Percentiles rank a stretch among this genome's conserved stretches.
phyloP scores from a whole-genome alignment of 2,888 invertebrate species.

The Acanthoscelides obtectus region DNA sequence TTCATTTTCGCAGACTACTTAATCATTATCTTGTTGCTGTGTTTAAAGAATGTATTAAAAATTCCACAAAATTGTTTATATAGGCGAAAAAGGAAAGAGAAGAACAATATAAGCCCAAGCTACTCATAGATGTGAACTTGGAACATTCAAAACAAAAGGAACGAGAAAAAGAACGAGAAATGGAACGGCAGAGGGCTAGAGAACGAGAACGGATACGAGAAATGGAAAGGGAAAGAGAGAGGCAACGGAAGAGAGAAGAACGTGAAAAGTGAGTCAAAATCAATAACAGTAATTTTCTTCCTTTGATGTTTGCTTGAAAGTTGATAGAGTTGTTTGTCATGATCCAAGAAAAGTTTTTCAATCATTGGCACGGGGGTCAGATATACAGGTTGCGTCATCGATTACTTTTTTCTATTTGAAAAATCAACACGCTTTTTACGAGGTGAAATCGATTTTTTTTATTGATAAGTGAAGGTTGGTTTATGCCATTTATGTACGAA shows the following conservation, averaged over 20 bases:
- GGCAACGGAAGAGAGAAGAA: conserved; percentile 44
- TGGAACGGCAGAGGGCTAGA: conserved; percentile 51
- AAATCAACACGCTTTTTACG: too few species aligned
- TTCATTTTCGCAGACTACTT: too few species aligned
- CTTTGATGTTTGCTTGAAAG: background rate
- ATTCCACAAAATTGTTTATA: too few species aligned
- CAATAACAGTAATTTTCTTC: background rate
- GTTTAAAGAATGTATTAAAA: conserved; percentile 1
- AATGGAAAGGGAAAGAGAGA: conserved; percentile 61
- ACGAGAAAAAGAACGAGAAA: conserved; percentile 53
- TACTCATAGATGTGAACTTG: conserved; percentile 67
- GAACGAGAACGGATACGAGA: conserved; percentile 85
- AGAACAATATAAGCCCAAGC: conserved; percentile 77
- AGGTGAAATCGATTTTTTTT: conserved; percentile 2
- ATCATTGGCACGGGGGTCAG: background rate
- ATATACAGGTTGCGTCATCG: too few species aligned
- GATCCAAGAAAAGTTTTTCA: too few species aligned
- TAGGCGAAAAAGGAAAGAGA: conserved; percentile 70
- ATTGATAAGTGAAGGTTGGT: too few species aligned
- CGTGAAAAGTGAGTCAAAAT: conserved; percentile 40
- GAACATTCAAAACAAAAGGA: conserved; percentile 59
- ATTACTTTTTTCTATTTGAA: too few species aligned
- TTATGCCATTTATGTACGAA: too few species aligned
- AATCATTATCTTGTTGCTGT: too few species aligned
- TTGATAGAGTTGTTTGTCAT: too few species aligned